Base-by-base conservation (phyloP, 2,113 vertebrate species). In the Muntiacus reevesi region DNA sequence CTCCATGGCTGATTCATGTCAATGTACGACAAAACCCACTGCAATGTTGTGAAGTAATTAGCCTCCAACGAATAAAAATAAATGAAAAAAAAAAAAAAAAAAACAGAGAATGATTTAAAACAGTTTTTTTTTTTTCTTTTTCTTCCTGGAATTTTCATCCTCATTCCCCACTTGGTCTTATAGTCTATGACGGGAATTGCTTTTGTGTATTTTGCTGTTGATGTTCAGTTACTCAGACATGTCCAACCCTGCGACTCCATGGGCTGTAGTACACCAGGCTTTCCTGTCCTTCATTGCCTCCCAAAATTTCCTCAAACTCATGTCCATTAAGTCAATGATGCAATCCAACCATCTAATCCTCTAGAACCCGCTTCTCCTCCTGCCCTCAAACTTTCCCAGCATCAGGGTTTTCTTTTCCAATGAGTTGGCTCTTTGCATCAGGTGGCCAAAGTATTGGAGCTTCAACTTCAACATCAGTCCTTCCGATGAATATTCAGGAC, bases 161-260 rank as follows among this genome's bases (percentile, higher is more conserved):
- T 79, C 23, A 67, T 79, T 62, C 6, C 19, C 27, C 9, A 67
- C 79, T 71, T 94, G 5, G 3, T 76, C 5, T 85, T 30, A 2
- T 0, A 33, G 2, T 47, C 33, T 64, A 36, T 71, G 17, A 52
- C 25, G 17, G 54, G 4, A 54, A 86, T 82, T 88, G 19, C 21
- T 57, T 79, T 60, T 21, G 23, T 71, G 15, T 91, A 36, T 23
- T 40, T 71, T 40, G 64, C 0, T 71, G 33, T 62, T 62, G 33
- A 23, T 74, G 5, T 74, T 74, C 67, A 74, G 19, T 74, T 71
- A 21, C 21, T 74, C 67, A 74, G n/a, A 3, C n/a, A 13, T 40
- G 36, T 71, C n/a, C 67, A 40, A 12, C 67, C 64, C 36, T 74
- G 19, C 0, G 0, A 25, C n/a, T 71, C n/a, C n/a, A 23, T 2